Base-by-base conservation (phyloP, 2,888 invertebrate species). In the Fragum whitleyi region DNA sequence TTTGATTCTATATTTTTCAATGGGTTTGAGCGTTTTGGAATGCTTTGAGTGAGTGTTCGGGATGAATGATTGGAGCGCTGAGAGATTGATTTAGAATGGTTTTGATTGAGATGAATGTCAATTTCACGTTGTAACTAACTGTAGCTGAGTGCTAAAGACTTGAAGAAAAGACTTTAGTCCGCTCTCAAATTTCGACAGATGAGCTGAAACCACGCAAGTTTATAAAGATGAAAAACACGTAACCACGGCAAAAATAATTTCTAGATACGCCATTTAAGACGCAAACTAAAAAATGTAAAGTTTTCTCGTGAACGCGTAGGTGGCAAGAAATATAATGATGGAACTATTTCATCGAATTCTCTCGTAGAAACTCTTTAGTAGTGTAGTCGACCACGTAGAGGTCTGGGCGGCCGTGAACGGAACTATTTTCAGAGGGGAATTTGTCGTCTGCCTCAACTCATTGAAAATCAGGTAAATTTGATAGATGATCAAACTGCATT, bases 371-470 rank as follows among this genome's bases (percentile, higher is more conserved):
- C n/a, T n/a, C 14, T n/a, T 39, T n/a, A 47, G 47, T 47, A 47
- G 47, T 47, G 47, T 47, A 47, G 47, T 6, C 5, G 47, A 14
- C 47, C 47, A 16, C 47, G 47, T 47, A 47, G 47, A 47, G 47
- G 47, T 47, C 47, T 47, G 47, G 14, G 16, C 19, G 47, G 2
- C 19, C 47, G 47, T 19, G 47, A 47, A 47, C 47, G 47, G 47
- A 47, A 47, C 47, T 47, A 47, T 47, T 47, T 47, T 47, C 47
- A 47, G 47, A 36, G 47, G 47, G 47, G 47, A 47, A 47, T 47
- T 39, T 39, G 39, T 39, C 39, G 39, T 39, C 39, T 39, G 39
- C 6, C 14, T 39, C 47, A 2, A 47, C 47, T 14, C 2, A 47
- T n/a, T 47, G n/a, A 47, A 47, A 19, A 9, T n/a, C 47, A 47